These are phyloP conservation scores for Tilapia sparmanii DNA, from an alignment of 2,113 vertebrate species.

Conservation along the genomic window DNA sequence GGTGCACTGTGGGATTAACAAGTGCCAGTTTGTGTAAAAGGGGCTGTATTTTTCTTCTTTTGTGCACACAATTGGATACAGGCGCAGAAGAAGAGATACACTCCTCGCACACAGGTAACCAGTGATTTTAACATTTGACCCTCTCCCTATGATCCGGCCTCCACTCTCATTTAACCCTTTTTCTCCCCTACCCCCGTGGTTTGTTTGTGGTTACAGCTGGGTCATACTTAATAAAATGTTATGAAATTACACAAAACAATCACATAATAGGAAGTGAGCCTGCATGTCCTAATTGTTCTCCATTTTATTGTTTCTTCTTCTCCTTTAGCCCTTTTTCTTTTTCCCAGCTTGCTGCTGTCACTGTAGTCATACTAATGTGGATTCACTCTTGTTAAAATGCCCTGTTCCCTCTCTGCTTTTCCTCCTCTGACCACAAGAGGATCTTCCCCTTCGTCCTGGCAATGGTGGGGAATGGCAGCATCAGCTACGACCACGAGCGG, in stretches of 20 bases:
- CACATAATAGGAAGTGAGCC: not conserved
- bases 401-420: not conserved
- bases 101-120: conserved; percentile 90
- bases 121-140: not conserved
- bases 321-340: not conserved
- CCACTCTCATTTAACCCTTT: not conserved
- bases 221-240: not conserved
- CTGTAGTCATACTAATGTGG: not conserved
- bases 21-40: conserved; percentile 35
- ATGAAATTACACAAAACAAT: not conserved
- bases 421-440: conserved; percentile 62
- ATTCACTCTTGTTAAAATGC: not conserved
- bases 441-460: conserved; percentile 90
- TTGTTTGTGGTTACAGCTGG: not conserved
- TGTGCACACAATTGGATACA: conserved; percentile 74
- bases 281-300: not conserved
- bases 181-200: not conserved
- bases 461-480: conserved; percentile 92
- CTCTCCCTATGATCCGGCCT: not conserved
- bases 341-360: not conserved
- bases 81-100: conserved; percentile 96
- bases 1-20: not conserved
- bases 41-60: conserved; percentile 60
- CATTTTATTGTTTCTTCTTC: not conserved
- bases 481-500: conserved; percentile 88